A percentile compares a stretch with the other conserved stretches of the same genome.
Evolutionary conservation across 2,888 invertebrate species (phyloP).

Genomic region (Oegoconia quadripuncta): DNA sequence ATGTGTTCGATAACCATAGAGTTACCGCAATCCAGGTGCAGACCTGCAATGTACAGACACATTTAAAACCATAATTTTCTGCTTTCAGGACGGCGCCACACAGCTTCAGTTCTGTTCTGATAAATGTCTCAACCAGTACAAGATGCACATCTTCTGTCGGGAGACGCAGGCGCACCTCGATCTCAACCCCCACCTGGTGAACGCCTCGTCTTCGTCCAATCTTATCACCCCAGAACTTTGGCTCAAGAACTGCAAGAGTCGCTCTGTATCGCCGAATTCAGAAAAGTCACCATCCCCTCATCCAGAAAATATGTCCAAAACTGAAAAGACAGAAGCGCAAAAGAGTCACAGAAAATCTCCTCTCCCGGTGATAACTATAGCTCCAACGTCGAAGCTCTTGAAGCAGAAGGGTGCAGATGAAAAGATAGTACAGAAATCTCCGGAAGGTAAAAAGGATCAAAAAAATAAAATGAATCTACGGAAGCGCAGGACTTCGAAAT

Average conservation of each 20-base stretch:
- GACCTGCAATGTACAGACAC: background rate
- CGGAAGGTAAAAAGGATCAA: slow-evolving; percentile 64
- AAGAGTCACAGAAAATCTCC: slow-evolving; percentile 66
- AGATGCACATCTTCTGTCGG: slow-evolving; percentile 97
- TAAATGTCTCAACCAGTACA: slow-evolving; percentile 96
- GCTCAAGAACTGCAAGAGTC: slow-evolving; percentile 88
- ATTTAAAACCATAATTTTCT: too few species aligned
- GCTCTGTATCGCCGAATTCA: slow-evolving; percentile 80
- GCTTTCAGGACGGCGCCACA: slow-evolving; percentile 91
- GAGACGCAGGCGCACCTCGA: slow-evolving; percentile 95
- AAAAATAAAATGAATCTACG: slow-evolving; percentile 68
- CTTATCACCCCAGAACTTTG: slow-evolving; percentile 95
- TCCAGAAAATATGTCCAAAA: slow-evolving; percentile 46
- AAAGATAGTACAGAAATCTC: slow-evolving; percentile 51
- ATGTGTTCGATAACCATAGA: too few species aligned
- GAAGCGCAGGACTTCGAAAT: slow-evolving; percentile 65
- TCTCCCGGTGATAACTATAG: slow-evolving; percentile 82
- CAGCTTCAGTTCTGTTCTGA: slow-evolving; percentile 95
- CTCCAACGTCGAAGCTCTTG: slow-evolving; percentile 83
- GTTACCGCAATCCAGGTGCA: too few species aligned
- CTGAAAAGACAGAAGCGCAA: slow-evolving; percentile 44
- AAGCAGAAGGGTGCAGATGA: slow-evolving; percentile 64
- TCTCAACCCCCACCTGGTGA: slow-evolving; percentile 86
- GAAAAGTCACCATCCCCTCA: slow-evolving; percentile 77
- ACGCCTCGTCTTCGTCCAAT: slow-evolving; percentile 65